Base-by-base conservation (phyloP, 2,113 vertebrate genomes). In the Myotis yumanensis region DNA sequence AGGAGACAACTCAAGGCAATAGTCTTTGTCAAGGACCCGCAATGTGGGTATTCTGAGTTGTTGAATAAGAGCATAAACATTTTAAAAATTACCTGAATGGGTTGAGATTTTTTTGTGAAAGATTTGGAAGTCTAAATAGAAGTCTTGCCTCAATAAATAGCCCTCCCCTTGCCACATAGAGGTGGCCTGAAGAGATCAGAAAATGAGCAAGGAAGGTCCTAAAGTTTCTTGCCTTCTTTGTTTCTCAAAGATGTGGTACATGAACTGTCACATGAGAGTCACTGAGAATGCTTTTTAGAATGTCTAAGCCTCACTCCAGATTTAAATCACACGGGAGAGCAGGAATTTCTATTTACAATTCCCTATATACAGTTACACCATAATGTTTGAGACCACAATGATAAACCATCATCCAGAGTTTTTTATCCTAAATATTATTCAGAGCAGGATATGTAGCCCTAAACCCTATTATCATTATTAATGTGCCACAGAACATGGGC, bases 91-190 rank as follows among this genome's bases (percentile, higher is more conserved):
- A 90, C 12, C 48, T n/a, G 28, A 59, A 72, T 83, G 35, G 25
- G 43, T 62, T 93, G 35, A 72, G 62, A 66, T 40, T 52, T 84
- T 92, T 54, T 64, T n/a, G 75, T 90, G 48, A 54, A 95, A 90
- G 84, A 57, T 94, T 83, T 85, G 16, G 23, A 84, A 59, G 18
- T 46, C 46, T 54, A 57, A 54, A 80, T 79, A 46, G 88, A 94
- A 80, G 23, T 79, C n/a, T 86, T 79, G 11, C 25, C 8, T 85
- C 46, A 80, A 17, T 85, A 94, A 91, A 48, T 84, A 68, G 37
- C 46, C n/a, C 66, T 86, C 28, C 22, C 28, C 43, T 93, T 30
- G 48, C 86, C 72, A 91, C 12, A 25, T 5, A 46, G 51, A 86
- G 66, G 15, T 20, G 43, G 12, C 28, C 30, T 43, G 22, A 94